A percentile compares a stretch with the other conserved stretches of the same genome.
phyloP scores from a whole-genome alignment of 2,113 vertebrate genomes.

The Eolophus roseicapilla region DNA sequence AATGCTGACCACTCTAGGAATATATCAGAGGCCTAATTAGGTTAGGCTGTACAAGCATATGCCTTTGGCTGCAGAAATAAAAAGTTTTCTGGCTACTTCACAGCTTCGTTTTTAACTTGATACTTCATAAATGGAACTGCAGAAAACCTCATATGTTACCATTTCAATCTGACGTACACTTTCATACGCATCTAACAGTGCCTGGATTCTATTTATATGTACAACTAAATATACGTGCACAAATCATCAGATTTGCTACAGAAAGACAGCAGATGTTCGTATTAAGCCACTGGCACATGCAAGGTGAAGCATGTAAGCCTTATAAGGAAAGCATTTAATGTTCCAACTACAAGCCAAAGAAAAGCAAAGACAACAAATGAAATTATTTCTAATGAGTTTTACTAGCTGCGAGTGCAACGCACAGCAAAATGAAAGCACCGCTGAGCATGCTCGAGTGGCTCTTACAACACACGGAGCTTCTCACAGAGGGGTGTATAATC shows the following conservation, averaged over 20 bases:
- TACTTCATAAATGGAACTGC: constrained; percentile 39
- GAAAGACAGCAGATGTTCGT: constrained; percentile 74
- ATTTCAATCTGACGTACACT: constrained; percentile 45
- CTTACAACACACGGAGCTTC: neutral
- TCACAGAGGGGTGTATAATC: neutral
- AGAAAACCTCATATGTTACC: constrained; percentile 54
- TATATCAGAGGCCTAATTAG: constrained; percentile 37
- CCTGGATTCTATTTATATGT: constrained; percentile 49
- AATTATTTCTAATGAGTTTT: constrained; percentile 34
- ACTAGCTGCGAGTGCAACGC: constrained; percentile 5
- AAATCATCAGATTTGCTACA: constrained; percentile 45
- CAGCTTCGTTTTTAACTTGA: constrained; percentile 18
- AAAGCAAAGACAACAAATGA: constrained; percentile 54
- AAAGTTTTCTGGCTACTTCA: constrained; percentile 32
- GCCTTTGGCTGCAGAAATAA: constrained; percentile 28
- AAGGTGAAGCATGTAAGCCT: constrained; percentile 63
- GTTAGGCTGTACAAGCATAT: constrained; percentile 5
- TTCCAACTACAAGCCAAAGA: constrained; percentile 36
- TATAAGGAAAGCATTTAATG: constrained; percentile 24
- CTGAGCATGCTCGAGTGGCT: neutral
- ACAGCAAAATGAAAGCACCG: neutral
- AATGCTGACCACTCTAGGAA: constrained; percentile 40
- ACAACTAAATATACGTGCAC: constrained; percentile 60
- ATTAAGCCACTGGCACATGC: constrained; percentile 53
- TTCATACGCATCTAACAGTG: constrained; percentile 36